These are phyloP conservation scores for Prionailurus viverrinus DNA, from an alignment of 2,113 vertebrate species.

Conservation along the genomic window DNA sequence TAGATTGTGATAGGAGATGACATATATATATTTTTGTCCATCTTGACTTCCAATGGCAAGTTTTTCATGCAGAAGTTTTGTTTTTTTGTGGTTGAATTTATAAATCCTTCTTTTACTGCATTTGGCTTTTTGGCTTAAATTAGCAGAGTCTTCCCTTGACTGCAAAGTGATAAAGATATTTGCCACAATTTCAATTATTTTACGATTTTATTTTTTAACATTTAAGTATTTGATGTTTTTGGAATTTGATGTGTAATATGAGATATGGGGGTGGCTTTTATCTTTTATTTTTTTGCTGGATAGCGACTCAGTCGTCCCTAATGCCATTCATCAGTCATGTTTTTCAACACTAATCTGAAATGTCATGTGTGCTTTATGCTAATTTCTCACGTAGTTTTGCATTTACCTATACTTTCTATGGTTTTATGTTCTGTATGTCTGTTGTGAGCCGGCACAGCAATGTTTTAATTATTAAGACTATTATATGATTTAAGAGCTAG, in stretches of 20 bases:
- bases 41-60: neutral
- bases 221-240: neutral
- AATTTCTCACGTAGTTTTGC: too few relatives aligned
- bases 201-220: neutral
- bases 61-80: neutral
- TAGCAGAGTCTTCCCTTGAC: neutral
- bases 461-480: neutral
- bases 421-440: neutral
- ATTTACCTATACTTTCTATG: neutral
- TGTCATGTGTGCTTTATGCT: too few relatives aligned
- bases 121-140: constrained; percentile 16
- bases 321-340: neutral
- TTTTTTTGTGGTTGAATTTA: neutral
- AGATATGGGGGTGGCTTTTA: neutral
- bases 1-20: neutral
- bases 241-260: neutral
- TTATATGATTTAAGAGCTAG: neutral
- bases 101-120: neutral
- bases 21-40: neutral
- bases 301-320: neutral
- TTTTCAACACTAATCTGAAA: neutral
- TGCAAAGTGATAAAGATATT: neutral
- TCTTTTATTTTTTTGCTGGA: neutral
- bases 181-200: neutral
- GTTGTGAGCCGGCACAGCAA: neutral